Base-by-base conservation (phyloP, 1,140 invertebrate species). In the Drosophila suzukii region DNA sequence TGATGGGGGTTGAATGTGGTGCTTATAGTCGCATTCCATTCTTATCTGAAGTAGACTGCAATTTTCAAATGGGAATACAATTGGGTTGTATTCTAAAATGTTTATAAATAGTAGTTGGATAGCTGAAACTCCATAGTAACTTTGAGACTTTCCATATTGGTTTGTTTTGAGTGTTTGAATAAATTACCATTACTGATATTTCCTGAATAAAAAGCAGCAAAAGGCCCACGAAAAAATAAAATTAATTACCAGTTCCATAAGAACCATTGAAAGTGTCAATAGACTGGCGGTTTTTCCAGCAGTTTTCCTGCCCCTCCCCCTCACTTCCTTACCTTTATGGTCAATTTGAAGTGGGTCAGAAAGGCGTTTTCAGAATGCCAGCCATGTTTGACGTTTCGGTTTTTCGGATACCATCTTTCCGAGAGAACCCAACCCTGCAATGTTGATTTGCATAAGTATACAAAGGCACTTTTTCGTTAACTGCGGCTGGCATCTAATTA, bases 271-370 rank as follows among this genome's bases (percentile, higher is more conserved):
- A 71, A 50, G 72, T 75, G 72, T 75, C 60, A 50, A 75, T 61
- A 24, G 46, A n/a, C 44, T 57, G 59, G 27, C 51, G 34, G 53
- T 15, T 30, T 30, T 63, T 30, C 13, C 13, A 13, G 15, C n/a
- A 7, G 13, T 6, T 24, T 43, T 54, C 17, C 41, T 36, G 54
- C 15, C 20, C 13, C 20, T 6, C 4, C 34, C 20, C 24, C 4
- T 4, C 1, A 39, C 15, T 75, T 57, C 47, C 50, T 30, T 2
- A 8, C 4, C 53, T 32, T 61, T 59, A 78, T 82, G 83, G 83
- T 68, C 79, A 82, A 88, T 86, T 88, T 88, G 65, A 88, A 76
- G 78, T 88, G 71, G 82, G 82, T 75, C 82, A 78, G 50, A 60
- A 66, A 36, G 62, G 27, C 36, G 44, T 41, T 75, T 85, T 50